Percentiles rank a stretch among this genome's conserved stretches.
Evolutionary conservation across 2,888 invertebrate species (phyloP).

Genomic region (Eledona agricola): DNA sequence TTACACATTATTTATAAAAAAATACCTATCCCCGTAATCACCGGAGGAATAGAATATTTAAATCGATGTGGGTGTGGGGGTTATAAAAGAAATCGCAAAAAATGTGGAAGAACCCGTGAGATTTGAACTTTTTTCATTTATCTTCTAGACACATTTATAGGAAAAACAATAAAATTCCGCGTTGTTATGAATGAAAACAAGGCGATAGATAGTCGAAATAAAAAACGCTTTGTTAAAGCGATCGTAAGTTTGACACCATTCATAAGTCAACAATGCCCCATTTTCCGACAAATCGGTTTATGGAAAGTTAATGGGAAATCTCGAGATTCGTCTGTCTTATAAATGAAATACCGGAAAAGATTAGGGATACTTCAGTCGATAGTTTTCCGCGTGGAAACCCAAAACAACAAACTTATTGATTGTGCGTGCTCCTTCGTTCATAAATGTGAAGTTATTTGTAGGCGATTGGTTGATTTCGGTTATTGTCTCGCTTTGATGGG

Average conservation of each 20-base stretch:
- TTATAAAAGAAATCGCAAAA: too few species aligned
- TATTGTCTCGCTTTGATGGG: constrained; percentile 7
- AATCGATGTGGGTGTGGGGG: too few species aligned
- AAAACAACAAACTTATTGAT: constrained; percentile 38
- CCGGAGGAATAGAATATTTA: background rate
- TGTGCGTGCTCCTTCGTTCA: constrained; percentile 37
- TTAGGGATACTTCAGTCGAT: constrained; percentile 33
- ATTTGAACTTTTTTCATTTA: too few species aligned
- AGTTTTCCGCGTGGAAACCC: constrained; percentile 41
- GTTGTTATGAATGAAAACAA: too few species aligned
- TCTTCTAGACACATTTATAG: too few species aligned
- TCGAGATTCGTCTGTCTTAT: constrained; percentile 19
- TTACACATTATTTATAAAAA: constrained; percentile 32
- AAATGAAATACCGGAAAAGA: constrained; percentile 29
- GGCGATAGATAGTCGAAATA: too few species aligned
- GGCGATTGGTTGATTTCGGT: constrained; percentile 21
- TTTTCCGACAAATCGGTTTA: background rate
- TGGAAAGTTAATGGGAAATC: constrained; percentile 19
- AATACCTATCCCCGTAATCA: constrained; percentile 7
- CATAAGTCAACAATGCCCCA: background rate
- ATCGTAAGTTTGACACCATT: background rate
- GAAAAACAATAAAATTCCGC: too few species aligned
- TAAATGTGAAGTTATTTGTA: constrained; percentile 39
- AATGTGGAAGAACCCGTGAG: too few species aligned
- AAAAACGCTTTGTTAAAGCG: background rate